These are phyloP conservation scores for Porites cylindrica DNA, from an alignment of 92 coral and sea anemone species.

Conservation along the genomic window DNA sequence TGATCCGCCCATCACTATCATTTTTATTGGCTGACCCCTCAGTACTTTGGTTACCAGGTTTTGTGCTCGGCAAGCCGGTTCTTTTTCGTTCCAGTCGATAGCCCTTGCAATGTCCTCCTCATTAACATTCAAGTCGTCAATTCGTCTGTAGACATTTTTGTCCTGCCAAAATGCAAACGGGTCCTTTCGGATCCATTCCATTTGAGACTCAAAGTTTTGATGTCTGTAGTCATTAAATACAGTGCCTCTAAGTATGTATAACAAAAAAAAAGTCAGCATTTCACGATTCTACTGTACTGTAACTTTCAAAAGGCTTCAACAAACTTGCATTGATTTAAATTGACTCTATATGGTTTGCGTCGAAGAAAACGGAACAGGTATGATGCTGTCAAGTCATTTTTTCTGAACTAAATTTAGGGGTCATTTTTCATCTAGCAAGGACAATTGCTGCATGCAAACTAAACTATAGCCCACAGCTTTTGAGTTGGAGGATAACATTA, in stretches of 20 bases:
- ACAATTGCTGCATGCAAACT: too few relatives aligned
- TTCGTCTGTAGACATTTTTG: background rate
- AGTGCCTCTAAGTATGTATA: background rate
- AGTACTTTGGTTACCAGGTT: slow-evolving; percentile 41
- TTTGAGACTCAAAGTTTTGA: background rate
- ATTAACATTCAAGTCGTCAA: background rate
- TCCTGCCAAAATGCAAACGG: background rate
- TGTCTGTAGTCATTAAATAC: background rate
- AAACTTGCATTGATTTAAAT: too few relatives aligned
- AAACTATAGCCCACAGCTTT: too few relatives aligned
- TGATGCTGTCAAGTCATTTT: too few relatives aligned
- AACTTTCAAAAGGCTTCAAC: too few relatives aligned
- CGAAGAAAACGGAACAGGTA: too few relatives aligned
- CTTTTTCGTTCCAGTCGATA: background rate
- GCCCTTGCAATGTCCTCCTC: slow-evolving; percentile 19
- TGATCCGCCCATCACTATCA: slow-evolving; percentile 78
- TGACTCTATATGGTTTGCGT: too few relatives aligned
- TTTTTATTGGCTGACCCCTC: slow-evolving; percentile 42
- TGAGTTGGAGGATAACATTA: too few relatives aligned
- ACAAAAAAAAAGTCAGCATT: background rate
- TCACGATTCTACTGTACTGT: too few relatives aligned
- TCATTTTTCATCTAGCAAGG: too few relatives aligned
- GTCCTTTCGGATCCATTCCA: background rate
- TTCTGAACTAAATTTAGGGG: too few relatives aligned
- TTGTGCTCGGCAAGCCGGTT: slow-evolving; percentile 9